These are phyloP conservation scores for Xenopus petersii DNA, from an alignment of 2,797 vertebrate genomes.

Conservation along the genomic window DNA sequence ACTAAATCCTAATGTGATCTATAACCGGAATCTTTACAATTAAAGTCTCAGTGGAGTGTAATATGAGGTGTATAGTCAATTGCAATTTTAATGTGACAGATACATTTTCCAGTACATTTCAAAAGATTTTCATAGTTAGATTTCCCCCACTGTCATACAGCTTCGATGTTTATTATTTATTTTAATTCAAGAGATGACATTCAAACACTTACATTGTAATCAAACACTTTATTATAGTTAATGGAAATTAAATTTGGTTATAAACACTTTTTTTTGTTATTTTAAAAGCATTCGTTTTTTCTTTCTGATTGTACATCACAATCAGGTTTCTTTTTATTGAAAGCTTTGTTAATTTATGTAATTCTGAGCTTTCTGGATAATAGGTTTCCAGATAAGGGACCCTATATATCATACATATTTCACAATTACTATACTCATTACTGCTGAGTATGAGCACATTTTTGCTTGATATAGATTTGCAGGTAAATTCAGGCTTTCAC, in stretches of 20 bases:
- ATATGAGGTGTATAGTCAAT: conserved; percentile 76
- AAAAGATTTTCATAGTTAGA: conserved; percentile 75
- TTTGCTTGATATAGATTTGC: too few species aligned
- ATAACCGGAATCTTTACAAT: conserved; percentile 80
- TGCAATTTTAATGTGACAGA: conserved; percentile 76
- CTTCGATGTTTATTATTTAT: conserved; percentile 79
- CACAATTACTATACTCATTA: too few species aligned
- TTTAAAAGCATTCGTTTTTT: background rate
- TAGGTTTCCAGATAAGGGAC: too few species aligned
- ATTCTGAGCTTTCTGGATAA: too few species aligned
- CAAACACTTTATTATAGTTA: conserved; percentile 69
- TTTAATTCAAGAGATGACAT: conserved; percentile 72
- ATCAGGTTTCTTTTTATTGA: too few species aligned
- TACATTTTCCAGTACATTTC: conserved; percentile 71
- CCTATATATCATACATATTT: too few species aligned
- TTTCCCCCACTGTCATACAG: conserved; percentile 77
- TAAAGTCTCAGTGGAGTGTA: conserved; percentile 76
- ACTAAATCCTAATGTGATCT: conserved; percentile 83
- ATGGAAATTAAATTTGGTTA: conserved; percentile 70
- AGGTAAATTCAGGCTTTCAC: too few species aligned
- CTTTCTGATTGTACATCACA: too few species aligned
- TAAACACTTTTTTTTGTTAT: conserved; percentile 52
- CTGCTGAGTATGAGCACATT: too few species aligned
- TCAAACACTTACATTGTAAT: conserved; percentile 69
- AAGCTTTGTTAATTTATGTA: too few species aligned